Evolutionary conservation across 2,113 vertebrate genomes (phyloP), one percentile per base, ranked within the genome.

Genomic region (Labrus mixtus): DNA sequence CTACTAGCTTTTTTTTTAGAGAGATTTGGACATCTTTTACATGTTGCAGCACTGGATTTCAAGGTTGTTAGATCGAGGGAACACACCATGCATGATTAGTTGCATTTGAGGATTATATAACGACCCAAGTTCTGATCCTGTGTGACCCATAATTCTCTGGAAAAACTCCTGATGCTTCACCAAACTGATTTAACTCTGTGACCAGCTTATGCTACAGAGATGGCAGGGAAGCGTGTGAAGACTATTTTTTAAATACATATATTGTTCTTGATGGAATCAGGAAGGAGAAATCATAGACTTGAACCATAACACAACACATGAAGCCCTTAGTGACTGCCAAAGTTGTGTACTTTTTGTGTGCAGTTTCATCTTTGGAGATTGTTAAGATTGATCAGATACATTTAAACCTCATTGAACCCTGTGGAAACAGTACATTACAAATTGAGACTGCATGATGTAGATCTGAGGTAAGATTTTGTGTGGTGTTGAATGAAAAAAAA

Each of bases 21-120:
- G 6, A 37, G 73, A 54, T 76, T 45, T 73, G n/a, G 57, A 77
- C 64, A 74, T 61, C 71, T 85, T 22, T 69, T 25, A 72, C 33
- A 43, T 50, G 37, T 70, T 63, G 29, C n/a, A 65, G 36, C 63
- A 19, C 3, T 74, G 22, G 43, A 73, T 70, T 64, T 71, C 23
- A 67, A 60, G 43, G 69, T 68, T 79, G 68, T 41, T 72, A 59
- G 69, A 84, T 77, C 84, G 57, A 61, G 22, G 13, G 20, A 81
- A 61, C 6, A 55, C 22, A 66, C 10, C 29, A 33, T 45, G 50
- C 10, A 68, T 75, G 48, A 83, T 79, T 68, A 72, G 58, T 61
- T 78, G 69, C 45, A 80, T 82, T 74, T 76, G 16, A 76, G 67
- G 65, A 65, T 76, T 77, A 75, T 29, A 41, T 58, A 75, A 68